A percentile compares a stretch with the other conserved stretches of the same genome.
These are phyloP conservation scores for Palythoa caribaeorum DNA, from an alignment of 92 coral and sea anemone genomes.

Conservation along the genomic window DNA sequence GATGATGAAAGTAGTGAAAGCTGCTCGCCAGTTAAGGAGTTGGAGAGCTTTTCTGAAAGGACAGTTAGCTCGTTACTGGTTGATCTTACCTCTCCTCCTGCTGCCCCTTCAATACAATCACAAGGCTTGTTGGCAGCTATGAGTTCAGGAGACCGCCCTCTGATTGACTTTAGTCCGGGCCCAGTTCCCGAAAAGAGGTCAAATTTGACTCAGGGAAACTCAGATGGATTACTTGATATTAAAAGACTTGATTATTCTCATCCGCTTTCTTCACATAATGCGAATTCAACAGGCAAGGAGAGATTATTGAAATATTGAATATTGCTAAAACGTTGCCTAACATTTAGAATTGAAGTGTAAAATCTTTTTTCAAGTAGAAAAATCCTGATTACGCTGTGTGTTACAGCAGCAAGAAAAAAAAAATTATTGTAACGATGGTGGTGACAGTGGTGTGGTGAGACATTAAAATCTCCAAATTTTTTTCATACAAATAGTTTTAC, in stretches of 20 bases:
- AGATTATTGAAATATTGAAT: not conserved
- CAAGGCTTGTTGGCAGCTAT: slow-evolving; percentile 15
- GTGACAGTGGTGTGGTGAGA: too few relatives aligned
- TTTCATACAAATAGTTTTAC: too few relatives aligned
- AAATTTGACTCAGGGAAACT: slow-evolving; percentile 6
- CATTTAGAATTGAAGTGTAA: not conserved
- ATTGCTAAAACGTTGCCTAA: not conserved
- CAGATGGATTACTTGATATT: not conserved
- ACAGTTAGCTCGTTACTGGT: slow-evolving; percentile 25
- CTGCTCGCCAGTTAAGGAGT: slow-evolving; percentile 22
- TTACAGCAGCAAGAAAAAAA: too few relatives aligned
- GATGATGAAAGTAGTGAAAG: slow-evolving; percentile 42
- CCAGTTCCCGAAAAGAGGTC: not conserved
- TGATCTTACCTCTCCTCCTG: slow-evolving; percentile 22
- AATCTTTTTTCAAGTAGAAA: too few relatives aligned
- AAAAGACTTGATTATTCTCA: slow-evolving; percentile 13
- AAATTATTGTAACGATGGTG: too few relatives aligned
- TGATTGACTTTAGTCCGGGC: slow-evolving; percentile 20
- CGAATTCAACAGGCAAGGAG: slow-evolving; percentile 28
- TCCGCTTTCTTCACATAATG: slow-evolving; percentile 11
- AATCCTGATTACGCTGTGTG: too few relatives aligned
- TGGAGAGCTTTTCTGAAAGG: slow-evolving; percentile 34
- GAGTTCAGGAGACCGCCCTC: not conserved
- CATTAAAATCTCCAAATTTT: too few relatives aligned
- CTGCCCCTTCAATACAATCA: not conserved